Evolutionary conservation across 2,888 invertebrate genomes (phyloP).

Genomic region (Hetaerina titia): DNA sequence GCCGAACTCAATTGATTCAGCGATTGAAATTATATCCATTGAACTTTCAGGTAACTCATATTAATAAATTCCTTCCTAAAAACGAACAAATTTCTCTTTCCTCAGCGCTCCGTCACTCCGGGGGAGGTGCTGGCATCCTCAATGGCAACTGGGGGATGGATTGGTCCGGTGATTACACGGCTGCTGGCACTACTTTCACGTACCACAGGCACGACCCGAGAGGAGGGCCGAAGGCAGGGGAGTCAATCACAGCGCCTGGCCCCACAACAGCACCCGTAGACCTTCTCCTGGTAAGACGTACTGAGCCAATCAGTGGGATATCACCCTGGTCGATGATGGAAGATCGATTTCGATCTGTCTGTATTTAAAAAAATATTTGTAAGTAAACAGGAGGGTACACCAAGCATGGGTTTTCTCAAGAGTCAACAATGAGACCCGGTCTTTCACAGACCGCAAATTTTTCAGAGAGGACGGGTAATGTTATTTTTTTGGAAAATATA

Average conservation of each 20-base stretch:
- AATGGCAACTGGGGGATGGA: conserved; percentile 91
- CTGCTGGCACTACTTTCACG: conserved; percentile 78
- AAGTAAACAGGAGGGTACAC: too few species aligned
- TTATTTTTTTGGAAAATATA: too few species aligned
- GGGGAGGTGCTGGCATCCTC: conserved; percentile 87
- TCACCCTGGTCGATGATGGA: background rate
- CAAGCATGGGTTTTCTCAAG: too few species aligned
- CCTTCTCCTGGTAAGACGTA: conserved; percentile 83
- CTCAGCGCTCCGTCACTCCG: conserved; percentile 86
- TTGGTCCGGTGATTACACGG: conserved; percentile 86
- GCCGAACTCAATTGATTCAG: too few species aligned
- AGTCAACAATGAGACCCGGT: too few species aligned
- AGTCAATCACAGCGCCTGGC: conserved; percentile 88
- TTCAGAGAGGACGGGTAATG: too few species aligned
- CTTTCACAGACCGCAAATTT: too few species aligned
- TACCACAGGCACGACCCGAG: conserved; percentile 87
- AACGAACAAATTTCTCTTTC: conserved; percentile 74
- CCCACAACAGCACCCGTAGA: conserved; percentile 89
- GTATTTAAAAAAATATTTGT: too few species aligned
- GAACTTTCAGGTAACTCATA: too few species aligned
- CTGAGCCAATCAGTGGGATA: background rate
- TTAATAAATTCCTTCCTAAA: background rate
- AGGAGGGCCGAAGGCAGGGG: conserved; percentile 76
- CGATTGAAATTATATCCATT: too few species aligned
- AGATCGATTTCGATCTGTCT: background rate